These are phyloP conservation scores for Muschampia staudingeri DNA, from an alignment of 2,888 invertebrate genomes.

Conservation along the genomic window DNA sequence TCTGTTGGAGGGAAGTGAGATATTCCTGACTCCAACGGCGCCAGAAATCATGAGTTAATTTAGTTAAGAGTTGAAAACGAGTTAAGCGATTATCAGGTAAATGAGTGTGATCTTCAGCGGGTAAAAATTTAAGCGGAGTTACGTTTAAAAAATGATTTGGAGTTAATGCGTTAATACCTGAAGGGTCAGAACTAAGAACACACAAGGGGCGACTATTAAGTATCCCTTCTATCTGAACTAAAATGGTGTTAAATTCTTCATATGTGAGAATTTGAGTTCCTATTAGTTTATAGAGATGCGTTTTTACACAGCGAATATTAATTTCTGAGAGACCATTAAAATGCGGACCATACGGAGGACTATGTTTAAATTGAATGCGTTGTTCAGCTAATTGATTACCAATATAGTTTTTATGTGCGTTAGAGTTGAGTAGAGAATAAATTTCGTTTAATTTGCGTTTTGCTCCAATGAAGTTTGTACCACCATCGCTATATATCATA, in stretches of 20 bases:
- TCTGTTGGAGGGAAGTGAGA: background rate
- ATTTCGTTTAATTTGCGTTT: constrained; percentile 14
- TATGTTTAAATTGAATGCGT: constrained; percentile 6
- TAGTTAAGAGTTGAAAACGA: constrained; percentile 9
- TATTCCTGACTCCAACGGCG: constrained; percentile 3
- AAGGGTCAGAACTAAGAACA: constrained; percentile 13
- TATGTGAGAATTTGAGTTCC: constrained; percentile 2
- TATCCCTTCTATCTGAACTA: constrained; percentile 1
- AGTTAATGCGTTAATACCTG: background rate
- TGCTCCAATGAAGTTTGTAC: constrained; percentile 5
- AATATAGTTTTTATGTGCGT: constrained; percentile 12
- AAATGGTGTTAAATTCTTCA: background rate
- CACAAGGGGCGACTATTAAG: constrained; percentile 7
- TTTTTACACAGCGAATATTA: constrained; percentile 9
- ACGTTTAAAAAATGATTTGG: background rate
- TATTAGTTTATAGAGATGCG: background rate
- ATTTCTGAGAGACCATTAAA: constrained; percentile 5
- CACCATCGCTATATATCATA: constrained; percentile 10
- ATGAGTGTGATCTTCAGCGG: constrained; percentile 7
- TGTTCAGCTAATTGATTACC: constrained; percentile 3
- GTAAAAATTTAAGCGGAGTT: constrained; percentile 9
- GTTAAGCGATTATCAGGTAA: constrained; percentile 2
- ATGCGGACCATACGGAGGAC: constrained; percentile 2
- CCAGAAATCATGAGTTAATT: constrained; percentile 11
- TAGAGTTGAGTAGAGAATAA: background rate